These are phyloP conservation scores for Microchrysa polita DNA, from an alignment of 2,888 invertebrate genomes.

Conservation along the genomic window DNA sequence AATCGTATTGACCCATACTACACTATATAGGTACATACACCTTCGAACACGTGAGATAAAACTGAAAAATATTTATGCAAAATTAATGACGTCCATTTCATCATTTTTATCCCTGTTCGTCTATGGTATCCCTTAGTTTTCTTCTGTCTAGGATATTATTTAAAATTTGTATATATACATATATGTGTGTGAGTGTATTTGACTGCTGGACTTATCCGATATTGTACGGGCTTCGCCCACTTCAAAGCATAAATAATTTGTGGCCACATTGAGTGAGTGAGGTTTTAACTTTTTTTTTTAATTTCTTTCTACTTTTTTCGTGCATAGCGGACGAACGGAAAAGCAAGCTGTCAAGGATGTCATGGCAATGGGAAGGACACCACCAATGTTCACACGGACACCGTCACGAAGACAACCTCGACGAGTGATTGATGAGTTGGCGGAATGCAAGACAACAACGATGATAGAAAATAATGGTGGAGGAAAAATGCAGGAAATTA, in stretches of 20 bases:
- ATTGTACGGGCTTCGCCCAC: background rate
- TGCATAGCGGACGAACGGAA: constrained; percentile 71
- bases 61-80: constrained; percentile 48
- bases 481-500: constrained; percentile 62
- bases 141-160: constrained; percentile 32
- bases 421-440: constrained; percentile 71
- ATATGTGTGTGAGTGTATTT: too few species aligned
- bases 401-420: constrained; percentile 81
- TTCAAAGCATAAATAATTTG: background rate
- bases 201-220: background rate
- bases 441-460: constrained; percentile 60
- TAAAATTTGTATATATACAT: too few species aligned
- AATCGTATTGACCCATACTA: background rate
- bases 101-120: constrained; percentile 37
- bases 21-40: background rate
- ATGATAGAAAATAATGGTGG: constrained; percentile 65
- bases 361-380: constrained; percentile 67
- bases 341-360: constrained; percentile 65
- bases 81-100: constrained; percentile 48
- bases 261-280: constrained; percentile 22
- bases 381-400: constrained; percentile 79
- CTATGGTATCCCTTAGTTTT: constrained; percentile 18
- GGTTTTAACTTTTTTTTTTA: constrained; percentile 49
- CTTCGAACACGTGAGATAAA: background rate
- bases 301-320: too few species aligned